Evolutionary conservation across 2,888 invertebrate genomes (phyloP), one percentile per base, ranked within the genome.

Genomic region (Cecidostiba fungosa): DNA sequence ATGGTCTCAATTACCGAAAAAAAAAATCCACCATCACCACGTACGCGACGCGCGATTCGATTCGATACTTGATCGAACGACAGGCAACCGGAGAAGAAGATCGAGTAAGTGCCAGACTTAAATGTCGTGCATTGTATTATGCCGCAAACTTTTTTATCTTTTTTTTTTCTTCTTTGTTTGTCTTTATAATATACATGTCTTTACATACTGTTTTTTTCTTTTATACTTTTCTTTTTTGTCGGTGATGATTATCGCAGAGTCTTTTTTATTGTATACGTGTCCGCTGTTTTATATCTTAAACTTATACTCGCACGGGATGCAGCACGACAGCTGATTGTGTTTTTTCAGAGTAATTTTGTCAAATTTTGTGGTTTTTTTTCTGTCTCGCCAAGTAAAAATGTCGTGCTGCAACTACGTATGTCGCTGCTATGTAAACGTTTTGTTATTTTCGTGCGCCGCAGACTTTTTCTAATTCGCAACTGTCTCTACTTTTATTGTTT

Each of bases 81-180:
- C 93, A 94, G 94, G 95, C 95, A 95, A 94, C 95, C 95, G 94
- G 95, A 95, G 94, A 95, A 95, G 94, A 95, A 95, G 94, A 95
- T 94, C 94, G 95, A 95, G 95, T 95, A 95, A 95, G 95, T 95
- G 88, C 72, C 54, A 84, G 72, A 84, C 39, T 86, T 66, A 81
- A 70, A 70, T 86, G 85, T 86, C 81, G 69, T 50, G 73, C 29
- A 86, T 39, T 74, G 43, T 69, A 76, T 69, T 69, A 43, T 69
- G 50, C 36, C 23, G 36, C 14, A 32, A 32, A 39, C 43, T 32
- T 70, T 66, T 74, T 19, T 62, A 77, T 72, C 87, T 76, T 87
- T 88, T 88, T 80, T 88, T 78, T 72, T 88, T 79, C 86, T 88
- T 88, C 83, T 79, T 89, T 86, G 82, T 84, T 87, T 88, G 86